Evolutionary conservation across 2,113 vertebrate genomes (phyloP).

Genomic region (Thunnus maccoyii): DNA sequence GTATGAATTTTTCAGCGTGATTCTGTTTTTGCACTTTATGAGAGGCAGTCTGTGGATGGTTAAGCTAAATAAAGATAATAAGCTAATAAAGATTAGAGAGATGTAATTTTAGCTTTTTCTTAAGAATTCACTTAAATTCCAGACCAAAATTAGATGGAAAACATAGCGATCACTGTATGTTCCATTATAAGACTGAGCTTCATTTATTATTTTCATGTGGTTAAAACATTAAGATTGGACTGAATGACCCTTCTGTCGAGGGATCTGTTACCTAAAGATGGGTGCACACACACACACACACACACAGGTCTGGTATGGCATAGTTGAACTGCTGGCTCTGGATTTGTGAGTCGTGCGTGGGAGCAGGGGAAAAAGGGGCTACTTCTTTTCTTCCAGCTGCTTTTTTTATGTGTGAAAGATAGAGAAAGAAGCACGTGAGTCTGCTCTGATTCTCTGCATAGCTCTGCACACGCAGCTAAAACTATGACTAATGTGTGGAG

Average conservation of each 20-base stretch:
- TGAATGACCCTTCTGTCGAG: conserved; percentile 38
- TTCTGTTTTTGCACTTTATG: neutral
- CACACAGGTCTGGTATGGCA: conserved; percentile 24
- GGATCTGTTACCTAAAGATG: conserved; percentile 34
- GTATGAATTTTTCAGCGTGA: no score
- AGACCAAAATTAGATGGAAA: neutral
- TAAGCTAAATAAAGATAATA: neutral
- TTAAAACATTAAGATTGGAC: conserved; percentile 4
- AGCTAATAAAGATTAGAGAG: neutral
- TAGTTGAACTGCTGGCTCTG: conserved; percentile 42
- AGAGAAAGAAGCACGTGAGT: conserved; percentile 7
- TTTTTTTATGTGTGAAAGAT: conserved; percentile 30
- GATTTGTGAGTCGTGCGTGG: conserved; percentile 24
- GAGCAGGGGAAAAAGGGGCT: neutral
- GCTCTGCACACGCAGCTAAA: conserved; percentile 39
- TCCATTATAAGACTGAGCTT: neutral
- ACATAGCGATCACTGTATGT: neutral
- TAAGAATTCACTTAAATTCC: neutral
- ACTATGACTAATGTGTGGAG: conserved; percentile 5
- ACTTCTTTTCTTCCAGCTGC: conserved; percentile 28
- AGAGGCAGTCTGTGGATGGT: neutral
- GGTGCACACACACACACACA: neutral
- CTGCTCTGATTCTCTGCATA: conserved; percentile 22
- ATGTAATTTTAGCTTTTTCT: neutral
- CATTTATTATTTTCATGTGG: conserved; percentile 9